A percentile compares a stretch with the other conserved stretches of the same genome.
Conservation (phyloP, 1,140 invertebrate species). For the Drosophila rhopaloa region DNA sequence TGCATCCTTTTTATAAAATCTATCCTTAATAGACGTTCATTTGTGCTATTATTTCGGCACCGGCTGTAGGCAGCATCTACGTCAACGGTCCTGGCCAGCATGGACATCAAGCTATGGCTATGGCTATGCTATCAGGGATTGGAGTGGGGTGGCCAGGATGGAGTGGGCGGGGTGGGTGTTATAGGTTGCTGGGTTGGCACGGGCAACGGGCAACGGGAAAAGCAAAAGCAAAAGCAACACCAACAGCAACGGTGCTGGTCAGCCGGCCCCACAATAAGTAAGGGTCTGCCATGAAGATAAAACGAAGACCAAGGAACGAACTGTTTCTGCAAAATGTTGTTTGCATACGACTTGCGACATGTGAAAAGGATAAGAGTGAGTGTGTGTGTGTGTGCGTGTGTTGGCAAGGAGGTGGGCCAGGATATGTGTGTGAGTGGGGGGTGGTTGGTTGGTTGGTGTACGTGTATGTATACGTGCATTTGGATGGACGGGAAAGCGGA, state of each 20-base stretch:
- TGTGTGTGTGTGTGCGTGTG: slow-evolving; percentile 30
- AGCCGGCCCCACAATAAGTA: slow-evolving; percentile 77
- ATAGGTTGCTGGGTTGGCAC: slow-evolving; percentile 38
- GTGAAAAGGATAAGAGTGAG: slow-evolving; percentile 81
- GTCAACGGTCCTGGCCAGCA: slow-evolving; percentile 51
- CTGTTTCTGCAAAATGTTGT: slow-evolving; percentile 84
- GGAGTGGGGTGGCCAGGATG: slow-evolving; percentile 4
- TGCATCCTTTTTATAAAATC: no score
- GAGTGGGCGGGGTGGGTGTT: slow-evolving; percentile 35
- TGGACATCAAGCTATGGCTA: slow-evolving; percentile 41
- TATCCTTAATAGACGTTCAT: no score
- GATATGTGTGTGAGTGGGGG: slow-evolving; percentile 12
- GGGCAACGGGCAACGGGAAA: slow-evolving; percentile 32
- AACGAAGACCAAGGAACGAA: slow-evolving; percentile 84
- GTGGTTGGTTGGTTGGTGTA: slow-evolving; percentile 11
- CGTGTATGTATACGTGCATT: slow-evolving; percentile 42
- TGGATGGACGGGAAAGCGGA: slow-evolving; percentile 67
- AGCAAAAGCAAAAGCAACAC: slow-evolving; percentile 23
- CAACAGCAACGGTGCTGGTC: slow-evolving; percentile 65
- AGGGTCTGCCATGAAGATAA: slow-evolving; percentile 84
- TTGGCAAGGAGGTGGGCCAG: slow-evolving; percentile 6
- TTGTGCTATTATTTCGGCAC: background rate
- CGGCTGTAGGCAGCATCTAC: slow-evolving; percentile 43
- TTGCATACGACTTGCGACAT: slow-evolving; percentile 85
- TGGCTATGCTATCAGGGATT: slow-evolving; percentile 40